Evolutionary conservation across 35 echinoderm and acorn worm species (phyloP), one percentile per base, ranked within the genome.

Genomic region (Stichopus chloronotus): DNA sequence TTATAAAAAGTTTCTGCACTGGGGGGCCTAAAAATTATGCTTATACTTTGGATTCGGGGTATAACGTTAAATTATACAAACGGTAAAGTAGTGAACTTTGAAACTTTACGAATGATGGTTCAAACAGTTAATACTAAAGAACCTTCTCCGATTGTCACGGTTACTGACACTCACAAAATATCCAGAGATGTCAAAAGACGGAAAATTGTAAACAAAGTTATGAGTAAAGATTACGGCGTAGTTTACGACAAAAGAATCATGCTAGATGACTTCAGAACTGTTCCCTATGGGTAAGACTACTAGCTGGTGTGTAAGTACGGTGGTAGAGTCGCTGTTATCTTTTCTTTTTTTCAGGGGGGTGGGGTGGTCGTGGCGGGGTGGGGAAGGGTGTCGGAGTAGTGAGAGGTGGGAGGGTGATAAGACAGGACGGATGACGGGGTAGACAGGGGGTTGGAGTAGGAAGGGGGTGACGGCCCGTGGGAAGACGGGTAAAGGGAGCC

Each of bases 11-110:
- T 30, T 93, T 84, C 11, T 83, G 61, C 58, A 93, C 43, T 72
- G 59, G 59, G 8, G 80, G 92, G 81, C 92, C 78, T 71, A 86
- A 93, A 69, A 57, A 71, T 65, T 86, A 86, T 93, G 92, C 92
- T 5, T 93, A 93, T 86, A 80, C 56, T n/a, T 6, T 85, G 6
- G 91, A 90, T 90, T 24, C 60, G 16, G 68, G 88, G 88, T 19
- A 54, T 91, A 19, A 91, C 88, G 53, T 56, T 77, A 22, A 91
- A 91, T 24, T 78, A 76, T 57, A 12, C 5, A 21, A 78, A 76
- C 25, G 76, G 88, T 53, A 72, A 91, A 91, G 16, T 25, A 43
- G 88, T 91, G 9, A 72, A 91, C 43, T 91, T 91, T 91, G 24
- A 91, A 7, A 91, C 85, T 9, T 88, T 88, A 68, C 57, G 22